These are phyloP conservation scores for Philaethria dido DNA, from an alignment of 2,888 invertebrate genomes.

Conservation along the genomic window DNA sequence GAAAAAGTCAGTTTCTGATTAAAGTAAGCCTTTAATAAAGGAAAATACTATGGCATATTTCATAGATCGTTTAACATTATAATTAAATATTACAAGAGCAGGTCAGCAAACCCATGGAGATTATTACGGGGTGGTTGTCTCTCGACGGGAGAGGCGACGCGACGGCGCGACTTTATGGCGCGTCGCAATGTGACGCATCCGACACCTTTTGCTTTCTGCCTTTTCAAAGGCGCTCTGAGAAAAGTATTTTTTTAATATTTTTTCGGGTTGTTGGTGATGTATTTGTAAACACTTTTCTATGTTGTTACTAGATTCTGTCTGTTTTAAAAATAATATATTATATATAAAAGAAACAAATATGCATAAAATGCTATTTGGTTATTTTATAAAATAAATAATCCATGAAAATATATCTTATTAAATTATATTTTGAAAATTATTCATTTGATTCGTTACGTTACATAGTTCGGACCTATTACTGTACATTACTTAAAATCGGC, in stretches of 20 bases:
- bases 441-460: too few relatives aligned
- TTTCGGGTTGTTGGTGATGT: neutral
- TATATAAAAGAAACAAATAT: too few relatives aligned
- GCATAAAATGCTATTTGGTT: too few relatives aligned
- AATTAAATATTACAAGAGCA: slow-evolving; percentile 41
- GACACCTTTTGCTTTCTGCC: slow-evolving; percentile 42
- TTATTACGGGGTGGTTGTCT: slow-evolving; percentile 57
- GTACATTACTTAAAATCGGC: too few relatives aligned
- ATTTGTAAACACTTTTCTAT: neutral
- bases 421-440: too few relatives aligned
- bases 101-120: slow-evolving; percentile 60
- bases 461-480: too few relatives aligned
- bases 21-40: neutral
- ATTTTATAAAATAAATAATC: too few relatives aligned
- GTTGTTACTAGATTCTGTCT: neutral
- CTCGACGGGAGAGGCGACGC: slow-evolving; percentile 58
- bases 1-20: neutral
- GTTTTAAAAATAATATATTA: neutral
- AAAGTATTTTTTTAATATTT: neutral
- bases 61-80: neutral
- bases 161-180: slow-evolving; percentile 59
- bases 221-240: slow-evolving; percentile 23
- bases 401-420: too few relatives aligned
- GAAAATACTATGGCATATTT: neutral
- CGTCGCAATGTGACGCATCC: slow-evolving; percentile 56